phyloP scores from a whole-genome alignment of 2,113 vertebrate species.

The Bubo scandiacus region DNA sequence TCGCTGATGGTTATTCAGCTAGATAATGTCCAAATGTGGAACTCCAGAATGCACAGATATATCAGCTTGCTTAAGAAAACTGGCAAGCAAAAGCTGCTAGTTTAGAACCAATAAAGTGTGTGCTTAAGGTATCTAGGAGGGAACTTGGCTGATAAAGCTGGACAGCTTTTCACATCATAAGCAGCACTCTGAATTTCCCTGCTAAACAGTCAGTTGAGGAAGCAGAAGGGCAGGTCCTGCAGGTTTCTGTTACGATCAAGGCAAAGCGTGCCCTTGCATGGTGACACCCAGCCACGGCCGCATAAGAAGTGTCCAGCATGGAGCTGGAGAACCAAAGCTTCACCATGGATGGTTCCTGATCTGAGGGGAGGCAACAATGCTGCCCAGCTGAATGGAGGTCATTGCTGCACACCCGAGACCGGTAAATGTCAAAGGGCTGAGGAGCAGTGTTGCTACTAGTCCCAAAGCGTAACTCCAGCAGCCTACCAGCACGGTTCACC shows the following conservation, averaged over 20 bases:
- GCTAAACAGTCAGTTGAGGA: neutral
- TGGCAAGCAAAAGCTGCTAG: neutral
- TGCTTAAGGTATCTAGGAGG: neutral
- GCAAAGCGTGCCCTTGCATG: accelerated
- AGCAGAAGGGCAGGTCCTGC: neutral
- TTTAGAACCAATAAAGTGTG: neutral
- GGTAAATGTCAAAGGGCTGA: neutral
- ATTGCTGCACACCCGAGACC: neutral
- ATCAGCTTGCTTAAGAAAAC: neutral
- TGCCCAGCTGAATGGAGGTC: neutral
- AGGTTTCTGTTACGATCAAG: neutral
- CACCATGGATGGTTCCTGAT: neutral
- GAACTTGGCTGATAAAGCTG: neutral
- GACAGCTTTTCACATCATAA: neutral
- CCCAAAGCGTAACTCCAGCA: neutral
- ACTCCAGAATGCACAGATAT: neutral
- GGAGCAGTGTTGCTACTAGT: accelerated
- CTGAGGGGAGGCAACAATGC: neutral
- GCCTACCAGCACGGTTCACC: neutral
- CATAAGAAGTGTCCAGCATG: neutral
- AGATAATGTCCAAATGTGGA: neutral
- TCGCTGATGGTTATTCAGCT: neutral
- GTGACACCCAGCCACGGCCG: accelerated
- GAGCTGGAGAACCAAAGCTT: neutral
- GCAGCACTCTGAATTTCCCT: neutral